Evolutionary conservation across 2,888 invertebrate genomes (phyloP), one percentile per base, ranked within the genome.

Genomic region (Salpingus planirostris): DNA sequence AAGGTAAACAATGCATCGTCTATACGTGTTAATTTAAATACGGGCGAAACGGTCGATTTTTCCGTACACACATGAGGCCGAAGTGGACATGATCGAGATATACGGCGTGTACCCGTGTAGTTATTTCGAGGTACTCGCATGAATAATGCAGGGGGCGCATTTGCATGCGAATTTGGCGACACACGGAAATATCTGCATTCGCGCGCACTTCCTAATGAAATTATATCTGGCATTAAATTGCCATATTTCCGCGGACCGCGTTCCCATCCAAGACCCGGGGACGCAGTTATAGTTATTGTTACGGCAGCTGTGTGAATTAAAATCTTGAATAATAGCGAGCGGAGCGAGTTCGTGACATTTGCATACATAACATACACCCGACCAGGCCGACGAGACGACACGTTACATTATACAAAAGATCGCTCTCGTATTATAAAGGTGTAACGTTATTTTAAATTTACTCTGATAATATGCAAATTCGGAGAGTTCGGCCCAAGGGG

Each of bases 281-380:
- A 18, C 31, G 38, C 31, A 31, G 38, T 38, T 34, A 29, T 29
- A 26, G 35, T 39, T 39, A 41, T 43, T 45, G 42, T 48, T 43
- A 46, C 41, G 39, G 45, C 49, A 49, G 49, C 45, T 49, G 49
- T 47, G 49, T 43, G 47, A 47, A 49, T 49, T 49, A 47, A 45
- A 44, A 43, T 47, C 45, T 45, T 40, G 44, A 45, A 44, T 23
- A 10, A 8, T 45, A 40, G 44, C 25, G 18, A 25, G 31, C 24
- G 25, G 22, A 29, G 24, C 24, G 29, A 36, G 33, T 28, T 24
- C 29, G 34, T 40, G 35, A 36, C 29, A 48, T 48, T 48, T 49
- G 45, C 49, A 49, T 49, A 48, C 39, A 8, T 21, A 21, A n/a
- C n/a, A n/a, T n/a, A 11, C 29, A 13, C 13, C 29, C 21, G 30